Base-by-base conservation (phyloP, 1,140 invertebrate species). In the Euura saliciscinereae region DNA sequence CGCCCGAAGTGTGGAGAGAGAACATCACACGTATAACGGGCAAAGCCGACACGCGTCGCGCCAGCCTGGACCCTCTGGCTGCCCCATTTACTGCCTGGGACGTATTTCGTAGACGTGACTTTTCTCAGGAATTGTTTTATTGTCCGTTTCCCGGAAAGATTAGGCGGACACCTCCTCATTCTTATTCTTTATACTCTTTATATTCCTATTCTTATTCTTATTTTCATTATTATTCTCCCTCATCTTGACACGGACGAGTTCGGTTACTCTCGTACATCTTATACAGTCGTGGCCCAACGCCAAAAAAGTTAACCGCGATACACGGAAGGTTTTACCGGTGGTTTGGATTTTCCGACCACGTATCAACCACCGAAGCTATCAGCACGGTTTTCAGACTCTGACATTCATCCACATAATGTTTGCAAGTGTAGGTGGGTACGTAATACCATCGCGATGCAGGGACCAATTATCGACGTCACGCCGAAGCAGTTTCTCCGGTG, bases 71-170 rank as follows among this genome's bases (percentile, higher is more conserved):
- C 51, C 51, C 51, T 11, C 51, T 59, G 51, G 51, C 51, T 59
- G 51, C 51, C 51, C 51, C 51, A 59, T 59, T 59, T 59, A 59
- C 51, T 59, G 51, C 51, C 51, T 59, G 51, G 51, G 51, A 59
- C 13, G 51, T 59, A 59, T 59, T 59, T 59, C 51, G 51, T 59
- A n/a, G 51, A 59, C 51, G 51, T 59, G 51, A 59, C 51, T 6
- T 59, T 11, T 3, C 51, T 8, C 51, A 8, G 51, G 51, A 59
- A 59, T 59, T 59, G 51, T 59, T 59, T 59, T 59, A 59, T 59
- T 59, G 51, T 59, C 51, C 51, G 51, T 59, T 59, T 59, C 51
- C 5, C 13, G 51, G 51, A 59, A 59, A 59, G 51, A 59, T 59
- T 59, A 59, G 51, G 51, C 51, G 8, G 5, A 59, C 51, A 59